Evolutionary conservation across 2,797 vertebrate species (phyloP).

Genomic region (Zenarchopterus dispar): DNA sequence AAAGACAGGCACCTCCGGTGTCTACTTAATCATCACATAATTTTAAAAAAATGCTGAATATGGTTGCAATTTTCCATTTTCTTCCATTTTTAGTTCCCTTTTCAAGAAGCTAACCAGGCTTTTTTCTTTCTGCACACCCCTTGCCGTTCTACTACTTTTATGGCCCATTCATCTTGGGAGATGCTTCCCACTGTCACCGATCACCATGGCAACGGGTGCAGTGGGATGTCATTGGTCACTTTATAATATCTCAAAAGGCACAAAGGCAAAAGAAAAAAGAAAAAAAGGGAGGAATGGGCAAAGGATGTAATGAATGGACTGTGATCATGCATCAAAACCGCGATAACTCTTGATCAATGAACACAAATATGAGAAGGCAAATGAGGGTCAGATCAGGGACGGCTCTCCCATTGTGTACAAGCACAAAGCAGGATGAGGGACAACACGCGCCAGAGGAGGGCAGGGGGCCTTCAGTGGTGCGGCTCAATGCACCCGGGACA

Average conservation of each 20-base stretch:
- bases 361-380: slow-evolving; percentile 25
- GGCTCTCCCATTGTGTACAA: slow-evolving; percentile 37
- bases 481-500: slow-evolving; percentile 61
- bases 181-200: slow-evolving; percentile 63
- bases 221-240: slow-evolving; percentile 64
- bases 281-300: not conserved
- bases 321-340: slow-evolving; percentile 19
- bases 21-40: not conserved
- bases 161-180: slow-evolving; percentile 62
- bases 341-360: slow-evolving; percentile 31
- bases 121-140: slow-evolving; percentile 17
- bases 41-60: not conserved
- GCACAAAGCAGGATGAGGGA: slow-evolving; percentile 45
- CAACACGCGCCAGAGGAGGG: slow-evolving; percentile 43
- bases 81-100: slow-evolving; percentile 18
- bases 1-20: not conserved
- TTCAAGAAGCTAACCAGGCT: slow-evolving; percentile 2
- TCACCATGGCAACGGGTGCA: slow-evolving; percentile 68
- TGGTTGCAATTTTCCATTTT: not conserved
- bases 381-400: slow-evolving; percentile 17
- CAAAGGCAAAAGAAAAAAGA: slow-evolving; percentile 1
- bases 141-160: slow-evolving; percentile 49
- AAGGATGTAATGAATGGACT: slow-evolving; percentile 4
- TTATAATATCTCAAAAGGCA: slow-evolving; percentile 44
- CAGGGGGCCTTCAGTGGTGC: slow-evolving; percentile 36